Base-by-base conservation (phyloP, 2,797 vertebrate genomes). In the Malacoctenus gilli region DNA sequence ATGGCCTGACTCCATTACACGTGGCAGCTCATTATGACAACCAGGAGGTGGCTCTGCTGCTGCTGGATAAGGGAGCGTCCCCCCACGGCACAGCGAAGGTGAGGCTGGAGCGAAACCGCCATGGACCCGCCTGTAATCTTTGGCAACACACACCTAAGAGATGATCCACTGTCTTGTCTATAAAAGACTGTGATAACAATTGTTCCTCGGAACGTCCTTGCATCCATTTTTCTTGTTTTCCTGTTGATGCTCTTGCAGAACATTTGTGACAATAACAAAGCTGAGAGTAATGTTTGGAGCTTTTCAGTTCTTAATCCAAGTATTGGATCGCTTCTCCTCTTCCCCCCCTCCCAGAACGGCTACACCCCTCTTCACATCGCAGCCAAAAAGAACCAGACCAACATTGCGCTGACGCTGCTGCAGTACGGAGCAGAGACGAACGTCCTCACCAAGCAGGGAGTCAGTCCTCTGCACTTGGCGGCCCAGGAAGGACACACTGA, bases 11-110 rank as follows among this genome's bases (percentile, higher is more conserved):
- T 9, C 95, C 97, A 0, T 79, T 99, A 39, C 97, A 99, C 3
- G 95, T 99, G 60, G 95, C 97, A 1, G 93, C 95, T 77, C 97
- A 99, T 68, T 98, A 98, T 1, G 95, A 96, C 83, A 98, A 96
- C 85, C 88, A 96, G 67, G 93, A 98, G 51, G 94, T 98, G 79
- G 96, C 96, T 4, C 93, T 96, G 59, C 89, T 99, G 40, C 91
- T 98, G 46, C 85, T 99, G 86, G 95, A 98, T 71, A 95, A 95
- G 54, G 93, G 92, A 0, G 96, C 96, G 15, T 94, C 94, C 0
- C 94, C 95, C 0, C 94, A 97, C 55, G 92, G 91, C 0, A 91
- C 96, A 2, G 97, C 96, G 65, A 98, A 99, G 95, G 96, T 97
- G 28, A 46, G 77, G 35, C 30, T 14, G 31, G 4, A 31, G 6